Conservation (phyloP, 2,113 vertebrate genomes). For the Proterorhinus semilunaris region DNA sequence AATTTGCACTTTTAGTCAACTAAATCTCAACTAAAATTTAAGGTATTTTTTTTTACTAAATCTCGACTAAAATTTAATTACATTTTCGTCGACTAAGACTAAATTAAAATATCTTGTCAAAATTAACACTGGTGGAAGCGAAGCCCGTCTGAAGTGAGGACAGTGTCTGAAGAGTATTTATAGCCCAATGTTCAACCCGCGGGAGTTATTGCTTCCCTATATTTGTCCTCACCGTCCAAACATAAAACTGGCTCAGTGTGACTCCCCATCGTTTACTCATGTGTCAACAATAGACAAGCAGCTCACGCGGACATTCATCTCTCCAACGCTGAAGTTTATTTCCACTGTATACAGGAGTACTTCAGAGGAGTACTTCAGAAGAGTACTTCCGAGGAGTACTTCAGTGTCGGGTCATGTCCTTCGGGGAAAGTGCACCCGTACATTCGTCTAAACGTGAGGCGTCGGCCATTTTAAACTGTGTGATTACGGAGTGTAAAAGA, state of each 20-base stretch:
- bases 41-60: no score
- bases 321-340: constrained; percentile 9
- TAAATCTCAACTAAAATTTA: no score
- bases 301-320: constrained; percentile 24
- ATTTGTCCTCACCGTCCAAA: background rate
- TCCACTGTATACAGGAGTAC: constrained; percentile 12
- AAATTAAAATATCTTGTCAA: no score
- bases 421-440: constrained; percentile 21
- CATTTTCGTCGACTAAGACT: no score
- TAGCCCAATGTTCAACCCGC: background rate
- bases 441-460: constrained; percentile 27
- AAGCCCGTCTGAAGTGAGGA: no score
- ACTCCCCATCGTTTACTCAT: constrained; percentile 14
- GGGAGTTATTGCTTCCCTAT: background rate
- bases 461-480: no score
- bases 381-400: constrained; percentile 42
- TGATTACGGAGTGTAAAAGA: no score
- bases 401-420: constrained; percentile 15
- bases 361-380: constrained; percentile 33
- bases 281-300: background rate
- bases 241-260: background rate
- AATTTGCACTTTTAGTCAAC: no score
- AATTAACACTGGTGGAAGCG: no score
- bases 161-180: background rate
- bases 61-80: no score